Conservation (phyloP, 1,140 invertebrate genomes). For the Drosophila oshimai region DNA sequence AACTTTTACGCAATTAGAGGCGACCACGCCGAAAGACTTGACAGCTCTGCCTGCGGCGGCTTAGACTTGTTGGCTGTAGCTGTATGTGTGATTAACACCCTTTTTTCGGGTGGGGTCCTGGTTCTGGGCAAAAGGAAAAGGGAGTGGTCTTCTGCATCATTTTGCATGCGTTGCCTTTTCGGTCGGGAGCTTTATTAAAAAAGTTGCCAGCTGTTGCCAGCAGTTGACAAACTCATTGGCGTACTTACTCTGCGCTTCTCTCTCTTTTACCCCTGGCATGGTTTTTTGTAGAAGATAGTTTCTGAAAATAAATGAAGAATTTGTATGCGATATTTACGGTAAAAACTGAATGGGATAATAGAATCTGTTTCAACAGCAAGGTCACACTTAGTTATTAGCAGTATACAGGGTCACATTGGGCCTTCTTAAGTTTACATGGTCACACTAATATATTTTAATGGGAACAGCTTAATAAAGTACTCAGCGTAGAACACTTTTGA, state of each 20-base stretch:
- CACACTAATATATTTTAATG: too few relatives aligned
- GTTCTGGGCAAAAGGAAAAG: not conserved
- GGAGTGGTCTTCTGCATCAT: conserved; percentile 41
- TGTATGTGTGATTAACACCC: conserved; percentile 40
- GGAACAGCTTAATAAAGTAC: too few relatives aligned
- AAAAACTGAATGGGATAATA: too few relatives aligned
- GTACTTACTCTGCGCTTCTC: not conserved
- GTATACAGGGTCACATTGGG: not conserved
- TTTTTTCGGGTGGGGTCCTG: not conserved
- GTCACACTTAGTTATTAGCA: not conserved
- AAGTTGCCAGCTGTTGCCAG: conserved; percentile 60
- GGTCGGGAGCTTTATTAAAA: conserved; percentile 66
- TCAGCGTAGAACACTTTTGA: too few relatives aligned
- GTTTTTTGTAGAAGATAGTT: not conserved
- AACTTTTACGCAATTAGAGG: conserved; percentile 50
- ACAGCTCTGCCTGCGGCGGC: conserved; percentile 31
- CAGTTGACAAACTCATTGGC: conserved; percentile 76
- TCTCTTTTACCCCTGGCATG: too few relatives aligned
- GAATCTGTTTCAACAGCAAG: too few relatives aligned
- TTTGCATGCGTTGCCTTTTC: conserved; percentile 61
- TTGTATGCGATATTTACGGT: too few relatives aligned
- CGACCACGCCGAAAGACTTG: conserved; percentile 39
- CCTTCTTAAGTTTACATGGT: not conserved
- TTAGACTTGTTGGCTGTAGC: conserved; percentile 34
- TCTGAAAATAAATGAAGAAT: too few relatives aligned